Evolutionary conservation across 2,888 invertebrate genomes (phyloP), one percentile per base, ranked within the genome.

Genomic region (Carcina quercana): DNA sequence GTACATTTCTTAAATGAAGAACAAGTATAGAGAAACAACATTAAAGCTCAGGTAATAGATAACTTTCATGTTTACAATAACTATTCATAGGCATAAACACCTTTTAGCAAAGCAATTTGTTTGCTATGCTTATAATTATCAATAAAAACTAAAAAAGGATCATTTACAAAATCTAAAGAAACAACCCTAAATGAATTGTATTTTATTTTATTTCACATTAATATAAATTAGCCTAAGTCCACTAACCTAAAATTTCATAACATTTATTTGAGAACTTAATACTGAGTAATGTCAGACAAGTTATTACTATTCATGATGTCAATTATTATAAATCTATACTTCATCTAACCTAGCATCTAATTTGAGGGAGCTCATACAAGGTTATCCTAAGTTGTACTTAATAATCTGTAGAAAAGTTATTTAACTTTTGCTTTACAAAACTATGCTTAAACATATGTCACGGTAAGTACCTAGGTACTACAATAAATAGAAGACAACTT

Each of bases 401-500:
- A 61, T 57, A 58, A 64, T 58, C 62, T 59, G 64, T 71, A 67
- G 59, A 66, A 61, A 70, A 51, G 56, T n/a, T 53, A 59, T 59
- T 57, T 63, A 57, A 59, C 54, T 59, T 63, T 61, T 53, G 61
- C 55, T 66, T 71, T 65, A 80, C 72, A 79, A 66, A 67, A 58
- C 65, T 68, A 70, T 21, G 62, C 76, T 79, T 82, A 80, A 59
- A 67, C 69, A 52, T 71, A 78, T 71, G 73, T 78, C 76, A 74
- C 70, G 70, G 50, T 57, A 70, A 66, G 80, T 82, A 80, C 80
- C 75, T 65, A 72, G 59, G 80, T 79, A 82, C 80, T 76, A 80
- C 80, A 83, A 82, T 83, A 82, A 82, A 80, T 83, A 80, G 75
- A 74, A 68, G 72, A 72, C 69, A 76, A 69, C 72, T 75, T 80